Evolutionary conservation across 1,140 invertebrate species (phyloP).

Genomic region (Drusus annulatus): DNA sequence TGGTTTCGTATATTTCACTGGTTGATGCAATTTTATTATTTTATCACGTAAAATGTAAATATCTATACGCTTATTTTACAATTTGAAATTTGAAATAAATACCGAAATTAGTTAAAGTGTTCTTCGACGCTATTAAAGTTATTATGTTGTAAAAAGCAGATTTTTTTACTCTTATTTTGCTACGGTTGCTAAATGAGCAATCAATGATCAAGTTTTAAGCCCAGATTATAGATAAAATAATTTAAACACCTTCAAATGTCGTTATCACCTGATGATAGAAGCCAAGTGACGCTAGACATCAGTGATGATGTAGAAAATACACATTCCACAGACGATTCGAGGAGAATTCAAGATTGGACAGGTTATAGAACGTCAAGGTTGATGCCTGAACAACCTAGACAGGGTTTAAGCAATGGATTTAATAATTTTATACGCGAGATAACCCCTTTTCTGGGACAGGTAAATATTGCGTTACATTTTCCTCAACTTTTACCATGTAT

Average conservation of each 20-base stretch:
- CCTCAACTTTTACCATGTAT: not conserved
- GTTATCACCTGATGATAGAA: not conserved
- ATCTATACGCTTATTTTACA: no score
- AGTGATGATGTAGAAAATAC: conserved; percentile 26
- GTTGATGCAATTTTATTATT: no score
- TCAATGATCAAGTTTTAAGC: no score
- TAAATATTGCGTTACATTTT: not conserved
- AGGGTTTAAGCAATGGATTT: conserved; percentile 30
- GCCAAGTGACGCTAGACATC: conserved; percentile 29
- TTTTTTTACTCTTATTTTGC: no score
- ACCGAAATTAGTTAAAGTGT: no score
- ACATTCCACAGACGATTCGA: not conserved
- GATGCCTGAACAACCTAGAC: conserved; percentile 10
- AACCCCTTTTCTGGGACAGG: conserved; percentile 28
- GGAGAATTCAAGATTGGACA: conserved; percentile 1
- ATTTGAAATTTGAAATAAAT: no score
- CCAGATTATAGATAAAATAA: no score
- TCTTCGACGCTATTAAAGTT: no score
- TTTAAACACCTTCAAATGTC: not conserved
- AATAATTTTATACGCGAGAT: conserved; percentile 35
- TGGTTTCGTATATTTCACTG: no score
- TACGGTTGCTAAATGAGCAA: no score
- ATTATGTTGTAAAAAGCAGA: no score
- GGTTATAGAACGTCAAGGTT: not conserved
- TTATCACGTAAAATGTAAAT: no score